phyloP scores from a whole-genome alignment of 2,888 invertebrate species.

The Lysandra bellargus region DNA sequence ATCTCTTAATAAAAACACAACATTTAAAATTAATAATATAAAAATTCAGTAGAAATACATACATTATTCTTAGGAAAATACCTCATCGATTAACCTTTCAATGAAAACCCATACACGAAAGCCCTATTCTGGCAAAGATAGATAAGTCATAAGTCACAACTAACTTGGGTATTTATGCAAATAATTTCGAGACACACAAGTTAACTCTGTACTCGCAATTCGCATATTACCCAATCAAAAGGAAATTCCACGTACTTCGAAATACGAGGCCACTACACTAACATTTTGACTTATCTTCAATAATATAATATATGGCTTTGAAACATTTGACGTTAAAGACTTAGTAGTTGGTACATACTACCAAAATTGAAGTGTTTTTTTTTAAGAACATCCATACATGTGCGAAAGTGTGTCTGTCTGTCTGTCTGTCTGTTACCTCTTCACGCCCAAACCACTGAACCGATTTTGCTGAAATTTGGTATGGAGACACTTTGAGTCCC shows the following conservation, averaged over 20 bases:
- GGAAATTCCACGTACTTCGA: conserved; percentile 17
- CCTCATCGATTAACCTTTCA: background rate
- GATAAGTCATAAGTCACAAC: background rate
- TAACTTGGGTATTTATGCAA: background rate
- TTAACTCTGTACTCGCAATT: background rate
- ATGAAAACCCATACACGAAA: background rate
- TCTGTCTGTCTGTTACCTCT: too few species aligned
- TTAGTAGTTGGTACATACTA: background rate
- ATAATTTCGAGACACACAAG: background rate
- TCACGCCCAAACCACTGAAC: too few species aligned
- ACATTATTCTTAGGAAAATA: too few species aligned
- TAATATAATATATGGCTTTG: conserved; percentile 1
- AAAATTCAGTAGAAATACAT: too few species aligned
- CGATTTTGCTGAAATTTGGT: too few species aligned
- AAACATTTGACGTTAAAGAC: background rate
- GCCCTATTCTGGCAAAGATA: background rate
- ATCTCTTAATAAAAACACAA: too few species aligned
- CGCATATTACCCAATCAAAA: conserved; percentile 12
- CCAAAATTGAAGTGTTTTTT: too few species aligned
- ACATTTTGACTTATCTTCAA: conserved; percentile 4
- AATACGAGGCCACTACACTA: background rate
- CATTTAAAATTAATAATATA: too few species aligned
- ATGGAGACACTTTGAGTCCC: too few species aligned
- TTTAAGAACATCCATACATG: too few species aligned
- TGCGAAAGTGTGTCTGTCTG: too few species aligned